Evolutionary conservation across 2,888 invertebrate species (phyloP), one percentile per base, ranked within the genome.

Genomic region (Alcis repandata): DNA sequence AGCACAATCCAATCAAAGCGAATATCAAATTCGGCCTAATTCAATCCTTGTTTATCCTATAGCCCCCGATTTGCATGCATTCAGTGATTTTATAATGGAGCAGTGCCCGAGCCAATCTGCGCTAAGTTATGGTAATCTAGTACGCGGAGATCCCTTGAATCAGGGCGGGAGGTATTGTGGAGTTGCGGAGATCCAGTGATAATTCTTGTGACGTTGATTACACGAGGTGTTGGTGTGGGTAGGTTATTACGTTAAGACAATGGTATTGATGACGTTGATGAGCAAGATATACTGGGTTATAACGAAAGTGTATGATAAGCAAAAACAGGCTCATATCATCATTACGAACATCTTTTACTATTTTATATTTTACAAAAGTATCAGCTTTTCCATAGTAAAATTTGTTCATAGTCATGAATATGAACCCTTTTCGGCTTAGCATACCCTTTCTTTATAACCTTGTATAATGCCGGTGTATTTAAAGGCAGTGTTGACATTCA

Each of bases 21-120:
- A 73, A 70, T 75, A 74, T 70, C 68, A 72, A 75, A 70, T 65
- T 64, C 69, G 72, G 67, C 73, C 75, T 80, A 78, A 79, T 78
- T 77, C 78, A 77, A 79, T 79, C 75, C 75, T 73, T 75, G 76
- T 79, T 79, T 78, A 79, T 78, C 75, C 70, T 72, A 77, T 80
- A 54, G 79, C 75, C 72, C 59, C 65, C 74, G 73, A 80, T 82
- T 84, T 80, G 78, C 79, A 82, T 82, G 76, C 78, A 79, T 78
- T 79, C 77, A 80, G 79, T 78, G 76, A 84, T 86, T 84, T 85
- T 80, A 86, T 84, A 84, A 84, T 78, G 80, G 83, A 81, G 80
- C 76, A 69, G 75, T 71, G 75, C 73, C 71, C 70, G 73, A 74
- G 78, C 79, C 76, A 80, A 81, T 80, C 79, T 78, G 75, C 76